A percentile compares a stretch with the other conserved stretches of the same genome.
Conservation (phyloP, 2,888 invertebrate genomes). For the Limnephilus lunatus region DNA sequence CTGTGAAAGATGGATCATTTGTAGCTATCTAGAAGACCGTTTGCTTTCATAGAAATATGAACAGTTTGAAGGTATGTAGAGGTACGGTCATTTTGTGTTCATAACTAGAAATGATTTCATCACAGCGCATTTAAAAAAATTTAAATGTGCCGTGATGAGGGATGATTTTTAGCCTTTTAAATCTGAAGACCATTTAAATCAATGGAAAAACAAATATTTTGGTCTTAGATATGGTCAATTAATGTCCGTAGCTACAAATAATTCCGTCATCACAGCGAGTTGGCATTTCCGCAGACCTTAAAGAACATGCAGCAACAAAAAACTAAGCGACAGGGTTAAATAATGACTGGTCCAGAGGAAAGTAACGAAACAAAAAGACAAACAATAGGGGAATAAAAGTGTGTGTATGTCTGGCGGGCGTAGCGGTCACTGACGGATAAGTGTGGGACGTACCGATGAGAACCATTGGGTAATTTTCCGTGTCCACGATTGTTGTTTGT, state of each 20-base stretch:
- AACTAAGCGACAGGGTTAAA: constrained; percentile 29
- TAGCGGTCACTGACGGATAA: constrained; percentile 67
- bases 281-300: background rate
- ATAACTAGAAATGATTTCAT: background rate
- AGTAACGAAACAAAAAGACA: constrained; percentile 37
- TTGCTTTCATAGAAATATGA: background rate
- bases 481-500: constrained; percentile 82
- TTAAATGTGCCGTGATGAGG: background rate
- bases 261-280: background rate
- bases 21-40: background rate
- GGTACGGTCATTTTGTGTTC: background rate
- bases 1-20: background rate
- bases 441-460: constrained; percentile 80
- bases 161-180: background rate
- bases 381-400: constrained; percentile 47
- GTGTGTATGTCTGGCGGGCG: constrained; percentile 66
- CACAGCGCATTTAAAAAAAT: background rate
- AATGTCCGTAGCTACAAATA: background rate
- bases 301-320: constrained; percentile 33
- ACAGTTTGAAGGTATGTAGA: background rate
- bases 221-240: background rate
- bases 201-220: no score
- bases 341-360: background rate
- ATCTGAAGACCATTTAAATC: background rate
- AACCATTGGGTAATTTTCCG: constrained; percentile 85